A percentile compares a stretch with the other conserved stretches of the same genome.
Evolutionary conservation across 2,797 vertebrate genomes (phyloP).

Genomic region (Chaetodon trifasciatus): DNA sequence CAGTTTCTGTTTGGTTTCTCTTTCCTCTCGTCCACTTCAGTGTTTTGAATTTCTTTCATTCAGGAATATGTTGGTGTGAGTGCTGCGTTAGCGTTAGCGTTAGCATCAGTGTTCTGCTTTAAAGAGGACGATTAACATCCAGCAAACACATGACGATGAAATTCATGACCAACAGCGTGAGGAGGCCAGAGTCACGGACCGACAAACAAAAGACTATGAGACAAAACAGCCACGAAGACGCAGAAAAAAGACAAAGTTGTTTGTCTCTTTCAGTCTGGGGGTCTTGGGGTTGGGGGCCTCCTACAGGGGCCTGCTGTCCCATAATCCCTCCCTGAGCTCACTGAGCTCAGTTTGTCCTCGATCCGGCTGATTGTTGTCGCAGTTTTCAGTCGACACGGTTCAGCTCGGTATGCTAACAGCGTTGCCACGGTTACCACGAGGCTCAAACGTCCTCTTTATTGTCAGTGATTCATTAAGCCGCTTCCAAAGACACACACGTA

Average conservation of each 20-base stretch:
- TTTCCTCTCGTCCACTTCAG: no score
- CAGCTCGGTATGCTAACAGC: constrained; percentile 27
- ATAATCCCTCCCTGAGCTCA: neutral
- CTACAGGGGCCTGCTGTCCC: neutral
- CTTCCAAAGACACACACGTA: constrained; percentile 19
- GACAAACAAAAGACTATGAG: neutral
- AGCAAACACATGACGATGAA: no score
- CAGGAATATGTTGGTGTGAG: no score
- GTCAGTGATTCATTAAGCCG: constrained; percentile 25
- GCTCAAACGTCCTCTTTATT: constrained; percentile 20
- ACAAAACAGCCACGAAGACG: neutral
- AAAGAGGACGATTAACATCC: no score
- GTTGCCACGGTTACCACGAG: constrained; percentile 41
- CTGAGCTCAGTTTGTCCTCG: constrained; percentile 4
- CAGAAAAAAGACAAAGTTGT: neutral
- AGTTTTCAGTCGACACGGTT: constrained; percentile 16
- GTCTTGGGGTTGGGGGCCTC: neutral
- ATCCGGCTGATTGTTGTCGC: constrained; percentile 6
- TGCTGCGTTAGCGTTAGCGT: no score
- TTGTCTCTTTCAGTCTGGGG: neutral
- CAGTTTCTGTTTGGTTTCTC: no score
- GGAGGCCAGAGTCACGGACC: no score
- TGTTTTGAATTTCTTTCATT: no score
- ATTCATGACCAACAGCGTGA: no score
- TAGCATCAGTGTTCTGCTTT: no score